phyloP scores from a whole-genome alignment of 2,888 invertebrate genomes.

The Lithophane leautieri region DNA sequence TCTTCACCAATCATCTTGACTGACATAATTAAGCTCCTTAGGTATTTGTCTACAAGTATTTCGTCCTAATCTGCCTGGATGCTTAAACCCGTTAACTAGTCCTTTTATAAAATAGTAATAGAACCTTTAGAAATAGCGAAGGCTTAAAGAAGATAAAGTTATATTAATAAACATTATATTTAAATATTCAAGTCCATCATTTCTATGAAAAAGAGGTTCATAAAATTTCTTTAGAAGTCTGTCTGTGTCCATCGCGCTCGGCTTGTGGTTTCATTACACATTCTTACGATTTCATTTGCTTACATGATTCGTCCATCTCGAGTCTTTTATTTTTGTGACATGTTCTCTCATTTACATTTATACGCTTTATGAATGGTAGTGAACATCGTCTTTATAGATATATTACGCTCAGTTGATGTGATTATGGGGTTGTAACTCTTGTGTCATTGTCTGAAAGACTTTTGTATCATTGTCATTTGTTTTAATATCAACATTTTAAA shows the following conservation, averaged over 20 bases:
- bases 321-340: constrained; percentile 58
- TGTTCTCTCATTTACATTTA: constrained; percentile 67
- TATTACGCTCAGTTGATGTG: constrained; percentile 21
- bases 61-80: constrained; percentile 1
- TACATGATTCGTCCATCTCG: constrained; percentile 63
- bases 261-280: constrained; percentile 59
- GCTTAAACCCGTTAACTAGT: background rate
- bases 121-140: constrained; percentile 4
- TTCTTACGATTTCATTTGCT: constrained; percentile 66
- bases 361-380: constrained; percentile 48
- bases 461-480: constrained; percentile 10
- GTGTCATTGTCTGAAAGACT: constrained; percentile 2
- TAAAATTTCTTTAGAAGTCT: constrained; percentile 50
- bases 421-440: constrained; percentile 26
- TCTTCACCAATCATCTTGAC: constrained; percentile 20
- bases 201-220: constrained; percentile 31
- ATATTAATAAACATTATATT: constrained; percentile 11
- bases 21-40: constrained; percentile 35
- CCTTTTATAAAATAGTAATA: background rate
- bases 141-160: background rate
- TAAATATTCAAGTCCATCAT: constrained; percentile 36
- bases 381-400: constrained; percentile 36
- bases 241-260: constrained; percentile 42
- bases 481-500: constrained; percentile 5
- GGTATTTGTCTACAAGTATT: constrained; percentile 9